Evolutionary conservation across 2,797 vertebrate species (phyloP), one percentile per base, ranked within the genome.

Genomic region (Antennarius maculatus): DNA sequence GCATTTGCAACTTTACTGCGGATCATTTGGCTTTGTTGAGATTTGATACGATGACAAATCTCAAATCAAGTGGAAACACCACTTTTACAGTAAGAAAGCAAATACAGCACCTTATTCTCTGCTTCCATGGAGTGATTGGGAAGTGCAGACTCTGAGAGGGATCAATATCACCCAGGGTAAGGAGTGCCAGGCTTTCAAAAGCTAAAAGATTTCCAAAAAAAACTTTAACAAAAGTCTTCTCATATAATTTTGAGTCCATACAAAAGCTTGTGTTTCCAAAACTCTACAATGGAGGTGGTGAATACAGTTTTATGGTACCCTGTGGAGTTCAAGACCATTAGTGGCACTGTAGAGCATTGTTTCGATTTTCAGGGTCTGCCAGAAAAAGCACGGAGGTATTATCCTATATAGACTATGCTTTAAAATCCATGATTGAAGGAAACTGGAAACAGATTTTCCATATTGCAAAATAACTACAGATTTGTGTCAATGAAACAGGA

Each of bases 401-500:
- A 15, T 43, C 42, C 42, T 43, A 14, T 16, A 46, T 16, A 45
- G 62, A 6, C 34, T 28, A 17, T 3, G 49, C 16, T 54, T 65
- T 42, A 5, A 23, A 28, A 55, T 41, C 4, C 42, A 7, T 52
- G 16, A 67, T 60, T 13, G 2, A 17, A 15, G 1, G 3, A 41
- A 64, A 54, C 1, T 54, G n/a, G 7, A 64, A 66, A 61, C 10
- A 68, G 0, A 65, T 49, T 37, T 56, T 54, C 16, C 31, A 34
- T 34, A 34, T 34, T 5, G 31, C 31, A 1, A 69, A 48, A 5
- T 47, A 64, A n/a, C 42, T 8, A 41, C 57, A 29, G 29, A 10
- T n/a, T 74, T 63, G 55, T 14, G 37, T 56, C 29, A 59, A 45
- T 51, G 1, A 66, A 62, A 43, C 12, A 64, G 16, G 29, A 63